A percentile compares a stretch with the other conserved stretches of the same genome.
Conservation (phyloP, 2,888 invertebrate species). For the Mayetiola destructor region DNA sequence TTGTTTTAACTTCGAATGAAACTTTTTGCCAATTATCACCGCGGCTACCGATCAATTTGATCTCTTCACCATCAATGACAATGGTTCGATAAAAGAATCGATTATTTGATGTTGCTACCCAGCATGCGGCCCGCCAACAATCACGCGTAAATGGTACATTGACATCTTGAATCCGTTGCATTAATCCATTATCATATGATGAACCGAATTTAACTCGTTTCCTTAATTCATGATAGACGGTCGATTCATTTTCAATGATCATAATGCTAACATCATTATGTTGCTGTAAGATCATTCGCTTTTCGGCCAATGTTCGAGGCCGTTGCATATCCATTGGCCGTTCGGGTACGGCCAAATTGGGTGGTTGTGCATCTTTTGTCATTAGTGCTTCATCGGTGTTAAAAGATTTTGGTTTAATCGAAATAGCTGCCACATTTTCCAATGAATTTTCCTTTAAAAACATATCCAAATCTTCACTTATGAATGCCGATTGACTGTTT, state of each 20-base stretch:
- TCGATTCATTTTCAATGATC: slow-evolving; percentile 34
- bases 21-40: slow-evolving; percentile 28
- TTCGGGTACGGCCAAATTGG: slow-evolving; percentile 29
- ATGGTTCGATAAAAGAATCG: slow-evolving; percentile 32
- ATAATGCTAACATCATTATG: slow-evolving; percentile 29
- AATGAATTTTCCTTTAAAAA: slow-evolving; percentile 37
- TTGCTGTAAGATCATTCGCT: slow-evolving; percentile 34
- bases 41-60: slow-evolving; percentile 27
- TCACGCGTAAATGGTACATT: slow-evolving; percentile 31
- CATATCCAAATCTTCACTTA: slow-evolving; percentile 38
- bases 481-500: slow-evolving; percentile 30
- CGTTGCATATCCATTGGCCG: slow-evolving; percentile 31
- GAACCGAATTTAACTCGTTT: slow-evolving; percentile 27
- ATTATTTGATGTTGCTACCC: slow-evolving; percentile 29
- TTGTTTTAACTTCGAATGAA: slow-evolving; percentile 18
- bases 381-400: slow-evolving; percentile 28
- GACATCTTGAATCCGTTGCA: slow-evolving; percentile 25
- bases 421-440: slow-evolving; percentile 20
- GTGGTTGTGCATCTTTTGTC: slow-evolving; percentile 26
- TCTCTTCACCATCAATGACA: slow-evolving; percentile 24
- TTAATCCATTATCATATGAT: slow-evolving; percentile 24
- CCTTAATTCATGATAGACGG: slow-evolving; percentile 30
- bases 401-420: neutral
- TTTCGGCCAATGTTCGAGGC: slow-evolving; percentile 41
- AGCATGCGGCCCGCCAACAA: slow-evolving; percentile 32